Conservation (phyloP, 2,888 invertebrate species). For the Netelia fuscicornis region DNA sequence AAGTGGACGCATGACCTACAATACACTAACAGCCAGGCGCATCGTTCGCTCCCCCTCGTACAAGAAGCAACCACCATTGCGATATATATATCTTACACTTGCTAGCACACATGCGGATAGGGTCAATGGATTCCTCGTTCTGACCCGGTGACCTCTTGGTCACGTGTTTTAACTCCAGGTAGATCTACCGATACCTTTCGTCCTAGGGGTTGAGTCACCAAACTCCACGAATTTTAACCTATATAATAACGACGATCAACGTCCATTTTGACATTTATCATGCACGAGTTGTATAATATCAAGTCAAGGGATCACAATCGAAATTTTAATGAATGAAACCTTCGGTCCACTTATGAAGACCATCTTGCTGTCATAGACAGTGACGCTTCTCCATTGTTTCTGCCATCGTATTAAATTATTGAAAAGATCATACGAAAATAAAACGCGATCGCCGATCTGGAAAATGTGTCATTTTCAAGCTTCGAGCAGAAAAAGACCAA, state of each 20-base stretch:
- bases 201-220: slow-evolving; percentile 9
- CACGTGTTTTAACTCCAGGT: slow-evolving; percentile 44
- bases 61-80: slow-evolving; percentile 41
- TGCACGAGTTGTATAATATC: neutral
- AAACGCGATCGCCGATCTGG: neutral
- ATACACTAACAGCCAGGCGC: slow-evolving; percentile 45
- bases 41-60: slow-evolving; percentile 52
- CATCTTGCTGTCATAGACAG: neutral
- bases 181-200: slow-evolving; percentile 33
- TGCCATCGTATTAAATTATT: neutral
- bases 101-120: slow-evolving; percentile 46
- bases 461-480: slow-evolving; percentile 16
- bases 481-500: neutral
- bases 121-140: slow-evolving; percentile 65
- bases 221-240: slow-evolving; percentile 5
- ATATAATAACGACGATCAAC: neutral
- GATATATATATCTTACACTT: neutral
- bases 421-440: slow-evolving; percentile 15
- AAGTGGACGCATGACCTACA: slow-evolving; percentile 66
- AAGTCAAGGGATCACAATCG: neutral
- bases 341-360: slow-evolving; percentile 6
- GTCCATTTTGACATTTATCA: slow-evolving; percentile 4
- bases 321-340: neutral
- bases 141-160: slow-evolving; percentile 65
- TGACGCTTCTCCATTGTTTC: neutral